Conservation (phyloP, 2,113 vertebrate species). For the Triplophysa tibetana region DNA sequence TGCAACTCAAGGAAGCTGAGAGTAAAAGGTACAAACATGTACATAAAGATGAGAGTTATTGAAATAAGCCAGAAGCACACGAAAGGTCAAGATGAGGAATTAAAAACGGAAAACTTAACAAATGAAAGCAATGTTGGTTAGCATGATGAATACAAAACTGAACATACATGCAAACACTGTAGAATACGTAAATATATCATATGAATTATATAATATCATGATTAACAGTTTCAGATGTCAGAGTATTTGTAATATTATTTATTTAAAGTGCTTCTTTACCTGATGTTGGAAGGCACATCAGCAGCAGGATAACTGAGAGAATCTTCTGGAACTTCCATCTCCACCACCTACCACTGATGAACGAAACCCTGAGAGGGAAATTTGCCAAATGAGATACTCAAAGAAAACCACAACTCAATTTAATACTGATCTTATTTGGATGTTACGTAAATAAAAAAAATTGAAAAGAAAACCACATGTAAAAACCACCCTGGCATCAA, state of each 20-base stretch:
- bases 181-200: background rate
- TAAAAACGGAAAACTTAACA: background rate
- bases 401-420: constrained; percentile 6
- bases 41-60: background rate
- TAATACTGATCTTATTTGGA: background rate
- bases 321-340: constrained; percentile 78
- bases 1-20: background rate
- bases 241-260: background rate
- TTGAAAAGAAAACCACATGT: background rate
- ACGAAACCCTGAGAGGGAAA: constrained; percentile 76
- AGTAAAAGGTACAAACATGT: background rate
- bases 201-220: background rate
- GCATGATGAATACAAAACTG: background rate
- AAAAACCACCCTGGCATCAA: background rate
- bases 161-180: background rate
- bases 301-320: constrained; percentile 67
- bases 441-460: background rate
- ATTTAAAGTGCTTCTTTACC: constrained; percentile 70
- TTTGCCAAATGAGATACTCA: background rate
- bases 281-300: constrained; percentile 65
- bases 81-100: background rate
- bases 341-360: constrained; percentile 72
- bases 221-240: background rate
- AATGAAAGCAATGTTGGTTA: constrained; percentile 13
- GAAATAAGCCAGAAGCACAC: background rate